Percentiles rank a stretch among this genome's conserved stretches.
phyloP scores from a whole-genome alignment of 2,888 invertebrate genomes.

The Platycnemis pennipes region DNA sequence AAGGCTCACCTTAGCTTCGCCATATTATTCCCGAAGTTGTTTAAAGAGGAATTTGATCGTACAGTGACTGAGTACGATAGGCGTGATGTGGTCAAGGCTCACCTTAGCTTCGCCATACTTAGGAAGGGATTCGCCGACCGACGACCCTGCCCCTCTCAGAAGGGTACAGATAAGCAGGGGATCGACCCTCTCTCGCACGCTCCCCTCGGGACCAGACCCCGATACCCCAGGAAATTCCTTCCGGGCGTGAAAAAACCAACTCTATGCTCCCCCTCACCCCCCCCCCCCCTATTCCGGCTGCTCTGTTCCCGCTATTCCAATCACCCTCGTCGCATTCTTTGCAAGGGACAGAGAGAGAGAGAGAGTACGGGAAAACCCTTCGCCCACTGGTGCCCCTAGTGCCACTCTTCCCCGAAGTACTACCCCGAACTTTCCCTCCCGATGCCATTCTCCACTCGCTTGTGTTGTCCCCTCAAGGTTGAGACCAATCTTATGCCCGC shows the following conservation, averaged over 20 bases:
- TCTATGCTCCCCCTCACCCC: too few species aligned
- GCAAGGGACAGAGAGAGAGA: neutral
- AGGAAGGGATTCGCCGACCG: too few species aligned
- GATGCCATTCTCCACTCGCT: neutral
- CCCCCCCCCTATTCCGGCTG: neutral
- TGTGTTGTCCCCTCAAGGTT: neutral
- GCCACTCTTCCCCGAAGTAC: neutral
- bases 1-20: too few species aligned
- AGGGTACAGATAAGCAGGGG: neutral
- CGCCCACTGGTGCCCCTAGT: neutral
- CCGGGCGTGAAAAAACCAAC: neutral
- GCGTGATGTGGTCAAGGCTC: too few species aligned
- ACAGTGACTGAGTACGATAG: too few species aligned
- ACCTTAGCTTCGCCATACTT: too few species aligned
- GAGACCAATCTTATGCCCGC: neutral
- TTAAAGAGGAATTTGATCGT: too few species aligned
- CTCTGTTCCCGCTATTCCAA: neutral
- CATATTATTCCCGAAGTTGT: too few species aligned
- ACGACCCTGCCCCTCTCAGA: neutral
- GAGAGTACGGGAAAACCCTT: neutral
- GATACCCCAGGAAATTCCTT: neutral
- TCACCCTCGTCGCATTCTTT: neutral
- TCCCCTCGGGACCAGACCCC: neutral
- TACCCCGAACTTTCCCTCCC: neutral
- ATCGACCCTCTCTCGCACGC: neutral